phyloP scores from a whole-genome alignment of 1,140 invertebrate genomes.

The Scaptomyza pallida region DNA sequence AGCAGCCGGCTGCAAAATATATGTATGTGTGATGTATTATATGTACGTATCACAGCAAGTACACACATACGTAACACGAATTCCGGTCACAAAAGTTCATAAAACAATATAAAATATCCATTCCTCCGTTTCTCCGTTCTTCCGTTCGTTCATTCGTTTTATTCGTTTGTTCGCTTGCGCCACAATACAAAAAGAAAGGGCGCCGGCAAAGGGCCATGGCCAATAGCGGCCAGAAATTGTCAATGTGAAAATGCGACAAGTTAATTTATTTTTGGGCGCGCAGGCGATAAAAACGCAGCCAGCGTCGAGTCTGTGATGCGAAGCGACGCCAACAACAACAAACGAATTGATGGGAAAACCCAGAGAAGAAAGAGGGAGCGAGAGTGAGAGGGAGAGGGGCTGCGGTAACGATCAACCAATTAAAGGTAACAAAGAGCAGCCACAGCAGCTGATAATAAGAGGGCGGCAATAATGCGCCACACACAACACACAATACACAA shows the following conservation, averaged over 20 bases:
- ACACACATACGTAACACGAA: slow-evolving; percentile 33
- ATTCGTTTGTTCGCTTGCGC: slow-evolving; percentile 2
- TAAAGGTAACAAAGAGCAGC: slow-evolving; percentile 71
- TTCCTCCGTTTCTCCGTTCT: too few species aligned
- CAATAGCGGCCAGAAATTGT: slow-evolving; percentile 58
- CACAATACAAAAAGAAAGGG: slow-evolving; percentile 30
- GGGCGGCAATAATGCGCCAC: slow-evolving; percentile 39
- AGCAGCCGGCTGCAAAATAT: slow-evolving; percentile 25
- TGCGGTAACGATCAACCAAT: slow-evolving; percentile 57
- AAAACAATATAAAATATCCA: slow-evolving; percentile 75
- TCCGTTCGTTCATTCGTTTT: slow-evolving; percentile 2
- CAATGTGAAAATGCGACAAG: slow-evolving; percentile 69
- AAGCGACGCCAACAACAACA: slow-evolving; percentile 30
- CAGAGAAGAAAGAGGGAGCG: neutral
- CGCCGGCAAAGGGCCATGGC: slow-evolving; percentile 38
- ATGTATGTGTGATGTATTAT: too few species aligned
- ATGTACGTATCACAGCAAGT: neutral
- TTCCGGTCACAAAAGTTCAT: slow-evolving; percentile 59
- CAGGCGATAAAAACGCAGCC: slow-evolving; percentile 41
- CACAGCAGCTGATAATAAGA: slow-evolving; percentile 55
- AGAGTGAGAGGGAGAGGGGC: too few species aligned
- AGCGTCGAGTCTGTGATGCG: slow-evolving; percentile 24
- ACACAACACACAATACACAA: slow-evolving; percentile 37
- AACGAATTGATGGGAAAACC: neutral
- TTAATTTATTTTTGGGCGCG: slow-evolving; percentile 63